Evolutionary conservation across 2,797 vertebrate species (phyloP).

Genomic region (Muraenolepis orangiensis): DNA sequence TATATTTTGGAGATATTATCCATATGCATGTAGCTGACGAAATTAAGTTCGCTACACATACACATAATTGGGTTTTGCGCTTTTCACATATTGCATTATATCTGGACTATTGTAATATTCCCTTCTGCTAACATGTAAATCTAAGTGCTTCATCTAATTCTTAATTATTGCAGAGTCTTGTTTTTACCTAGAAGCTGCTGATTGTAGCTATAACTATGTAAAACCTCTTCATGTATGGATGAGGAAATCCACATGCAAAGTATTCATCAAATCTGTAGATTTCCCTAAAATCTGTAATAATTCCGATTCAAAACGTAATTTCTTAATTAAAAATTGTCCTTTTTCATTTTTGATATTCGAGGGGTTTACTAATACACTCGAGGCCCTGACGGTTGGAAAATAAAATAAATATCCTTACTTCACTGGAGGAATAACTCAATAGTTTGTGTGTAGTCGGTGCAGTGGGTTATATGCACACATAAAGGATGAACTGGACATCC

Average conservation of each 20-base stretch:
- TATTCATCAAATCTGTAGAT: no score
- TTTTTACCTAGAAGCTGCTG: neutral
- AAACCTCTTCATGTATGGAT: no score
- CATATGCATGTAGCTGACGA: no score
- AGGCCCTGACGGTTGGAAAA: no score
- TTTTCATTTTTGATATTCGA: neutral
- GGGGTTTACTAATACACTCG: neutral
- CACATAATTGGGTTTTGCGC: no score
- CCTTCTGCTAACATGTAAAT: neutral
- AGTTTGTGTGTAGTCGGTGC: neutral
- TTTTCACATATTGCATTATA: neutral
- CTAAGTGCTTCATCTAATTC: neutral
- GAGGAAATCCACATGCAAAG: neutral
- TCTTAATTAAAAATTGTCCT: neutral
- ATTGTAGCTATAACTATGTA: no score
- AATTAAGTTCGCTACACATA: no score
- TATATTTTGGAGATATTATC: no score
- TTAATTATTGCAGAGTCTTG: neutral
- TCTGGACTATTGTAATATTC: neutral
- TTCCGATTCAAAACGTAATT: no score
- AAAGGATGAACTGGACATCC: neutral
- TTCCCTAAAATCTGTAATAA: no score
- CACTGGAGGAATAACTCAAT: neutral
- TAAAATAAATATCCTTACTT: neutral
- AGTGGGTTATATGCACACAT: neutral